Percentiles rank a stretch among this genome's conserved stretches.
These are phyloP conservation scores for Sphecodes monilicornis DNA, from an alignment of 2,888 invertebrate genomes.

Conservation along the genomic window DNA sequence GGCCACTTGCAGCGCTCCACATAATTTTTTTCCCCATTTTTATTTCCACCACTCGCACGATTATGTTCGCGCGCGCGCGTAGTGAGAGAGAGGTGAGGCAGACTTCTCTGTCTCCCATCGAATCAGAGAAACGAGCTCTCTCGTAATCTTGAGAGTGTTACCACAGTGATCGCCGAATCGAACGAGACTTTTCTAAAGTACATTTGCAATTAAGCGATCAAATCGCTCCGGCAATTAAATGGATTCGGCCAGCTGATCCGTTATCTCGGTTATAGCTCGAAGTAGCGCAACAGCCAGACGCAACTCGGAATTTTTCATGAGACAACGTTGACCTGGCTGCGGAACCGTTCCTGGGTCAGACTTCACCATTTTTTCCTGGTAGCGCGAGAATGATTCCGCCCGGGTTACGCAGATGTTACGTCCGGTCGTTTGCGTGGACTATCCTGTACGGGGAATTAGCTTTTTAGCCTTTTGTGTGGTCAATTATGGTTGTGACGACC, in stretches of 20 bases:
- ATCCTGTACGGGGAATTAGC: too few relatives aligned
- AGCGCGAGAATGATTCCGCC: neutral
- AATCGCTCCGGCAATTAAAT: slow-evolving; percentile 2
- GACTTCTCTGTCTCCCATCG: neutral
- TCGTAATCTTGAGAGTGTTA: neutral
- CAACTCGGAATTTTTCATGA: slow-evolving; percentile 11
- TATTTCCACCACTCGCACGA: slow-evolving; percentile 5
- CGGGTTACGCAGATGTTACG: neutral
- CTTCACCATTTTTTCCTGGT: neutral
- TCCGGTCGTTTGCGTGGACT: too few relatives aligned
- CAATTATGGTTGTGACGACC: too few relatives aligned
- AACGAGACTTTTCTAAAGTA: neutral
- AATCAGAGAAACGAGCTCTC: neutral
- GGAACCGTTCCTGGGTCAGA: slow-evolving; percentile 1
- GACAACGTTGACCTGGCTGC: neutral
- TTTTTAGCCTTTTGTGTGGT: too few relatives aligned
- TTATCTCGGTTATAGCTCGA: neutral
- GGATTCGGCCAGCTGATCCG: neutral
- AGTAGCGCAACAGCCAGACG: slow-evolving; percentile 6
- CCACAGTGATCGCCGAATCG: neutral
- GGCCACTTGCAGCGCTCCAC: slow-evolving; percentile 74
- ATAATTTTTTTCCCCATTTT: slow-evolving; percentile 61
- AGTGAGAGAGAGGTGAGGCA: neutral
- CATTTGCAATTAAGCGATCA: slow-evolving; percentile 5
- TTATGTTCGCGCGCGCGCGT: slow-evolving; percentile 36